Base-by-base conservation (phyloP, 1,140 invertebrate species). In the Ectropis grisescens region DNA sequence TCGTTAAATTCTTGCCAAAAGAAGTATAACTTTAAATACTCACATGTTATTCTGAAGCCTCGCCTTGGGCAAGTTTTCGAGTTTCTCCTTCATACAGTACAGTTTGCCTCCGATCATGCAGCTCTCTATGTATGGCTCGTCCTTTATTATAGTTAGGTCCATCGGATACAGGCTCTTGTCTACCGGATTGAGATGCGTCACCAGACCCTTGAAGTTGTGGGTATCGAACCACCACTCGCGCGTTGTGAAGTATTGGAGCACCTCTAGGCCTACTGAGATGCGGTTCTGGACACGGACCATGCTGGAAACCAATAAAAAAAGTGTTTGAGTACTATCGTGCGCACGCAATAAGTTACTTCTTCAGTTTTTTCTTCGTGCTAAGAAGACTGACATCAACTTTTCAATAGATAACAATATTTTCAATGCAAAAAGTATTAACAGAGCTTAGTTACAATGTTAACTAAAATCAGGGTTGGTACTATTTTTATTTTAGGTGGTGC, bases 181-280 rank as follows among this genome's bases (percentile, higher is more conserved):
- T 15, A 75, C 69, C 2, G 81, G 59, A 28, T 82, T 86, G 56
- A 97, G 74, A 1, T 86, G 81, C 0, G 85, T 68, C 50, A 86
- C 84, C 0, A 98, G 58, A 39, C 86, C 69, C 11, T 89, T 58
- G 40, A 91, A 84, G 45, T 88, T 89, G n/a, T 87, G 71, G 15
- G 89, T 92, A 29, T 88, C 85, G 60, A 98, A 98, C 33, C 86
- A 80, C 96, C 96, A 98, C 58, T 95, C 87, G 25, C 92, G 85
- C 5, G 91, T 94, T 0, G 96, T 97, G 66, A 98, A 98, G 61
- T 94, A 98, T 70, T 97, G 93, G 1, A 98, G 70, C 0, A 93
- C 85, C 37, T 90, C 86, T 2, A 93, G 74, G 1, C 92, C 92
- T 26, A 89, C 84, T 3, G 87, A 84, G 39, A 93, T 91, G 37